Conservation (phyloP, 2,888 invertebrate genomes). For the Drosophila cyrtoloma region DNA sequence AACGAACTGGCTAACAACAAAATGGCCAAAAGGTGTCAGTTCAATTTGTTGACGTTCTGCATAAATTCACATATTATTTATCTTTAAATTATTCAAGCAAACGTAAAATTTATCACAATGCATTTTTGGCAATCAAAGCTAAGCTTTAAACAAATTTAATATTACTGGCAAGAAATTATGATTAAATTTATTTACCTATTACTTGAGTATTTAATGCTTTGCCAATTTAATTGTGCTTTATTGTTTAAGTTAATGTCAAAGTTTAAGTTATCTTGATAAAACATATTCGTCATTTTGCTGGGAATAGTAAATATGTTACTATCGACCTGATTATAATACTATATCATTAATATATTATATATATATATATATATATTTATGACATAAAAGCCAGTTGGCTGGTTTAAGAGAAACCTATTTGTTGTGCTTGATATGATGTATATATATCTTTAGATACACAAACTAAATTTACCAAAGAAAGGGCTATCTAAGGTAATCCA, state of each 20-base stretch:
- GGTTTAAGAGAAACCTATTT: not conserved
- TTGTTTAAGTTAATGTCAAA: not conserved
- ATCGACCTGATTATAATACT: not conserved
- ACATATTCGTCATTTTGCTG: not conserved
- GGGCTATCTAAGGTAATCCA: not conserved
- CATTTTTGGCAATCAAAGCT: not conserved
- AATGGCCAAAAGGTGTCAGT: slow-evolving; percentile 6
- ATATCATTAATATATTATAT: not conserved
- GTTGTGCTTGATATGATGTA: not conserved
- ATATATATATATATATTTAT: not conserved
- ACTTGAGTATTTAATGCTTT: not conserved
- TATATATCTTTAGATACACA: not conserved
- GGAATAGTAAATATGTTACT: not conserved
- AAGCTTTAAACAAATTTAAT: not conserved
- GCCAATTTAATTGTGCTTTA: not conserved
- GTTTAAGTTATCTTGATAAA: not conserved
- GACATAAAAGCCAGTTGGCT: not conserved
- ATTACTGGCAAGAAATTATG: not conserved
- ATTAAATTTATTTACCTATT: not conserved
- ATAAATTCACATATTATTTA: slow-evolving; percentile 37
- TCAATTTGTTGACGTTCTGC: not conserved
- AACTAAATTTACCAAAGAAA: no score
- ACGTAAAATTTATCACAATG: not conserved
- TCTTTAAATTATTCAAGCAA: slow-evolving; percentile 1
- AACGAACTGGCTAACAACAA: slow-evolving; percentile 21